Evolutionary conservation across 2,888 invertebrate genomes (phyloP), one percentile per base, ranked within the genome.

Genomic region (Cheilosia scutellata): DNA sequence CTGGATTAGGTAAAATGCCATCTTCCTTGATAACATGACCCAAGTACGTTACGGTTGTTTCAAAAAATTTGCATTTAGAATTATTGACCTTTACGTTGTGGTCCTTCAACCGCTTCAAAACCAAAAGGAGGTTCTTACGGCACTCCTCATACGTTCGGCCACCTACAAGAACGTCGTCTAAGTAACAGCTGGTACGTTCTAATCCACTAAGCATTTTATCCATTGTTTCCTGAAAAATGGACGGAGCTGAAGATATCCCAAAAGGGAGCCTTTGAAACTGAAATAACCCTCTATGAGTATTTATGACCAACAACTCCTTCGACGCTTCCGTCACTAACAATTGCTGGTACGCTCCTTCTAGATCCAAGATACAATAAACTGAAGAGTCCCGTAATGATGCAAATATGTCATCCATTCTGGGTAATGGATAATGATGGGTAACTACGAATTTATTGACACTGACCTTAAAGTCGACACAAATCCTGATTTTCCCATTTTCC

Each of bases 391-490:
- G 44, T n/a, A n/a, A n/a, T n/a, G n/a, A n/a, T n/a, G n/a, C n/a
- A n/a, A n/a, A n/a, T n/a, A n/a, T n/a, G n/a, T n/a, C n/a, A n/a
- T n/a, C n/a, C n/a, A n/a, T n/a, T n/a, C n/a, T n/a, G n/a, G n/a
- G n/a, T n/a, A 44, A 44, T 3, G 44, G 44, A 44, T 44, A 44
- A 44, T 44, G 44, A 44, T 44, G 44, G 11, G 4, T 44, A 44
- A 44, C 6, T 44, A 44, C 5, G 11, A 44, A 44, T 44, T 44
- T 44, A 44, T 68, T 84, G 78, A 40, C 88, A 88, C 25, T 89
- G 33, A 83, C 83, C 66, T 89, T 89, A 47, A 88, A 89, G 88
- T 91, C 90, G 2, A 89, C 88, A 87, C 90, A 90, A 16, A 91
- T 86, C 53, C 90, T 58, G 58, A 72, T 42, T 44, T 60, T 7